phyloP scores from a whole-genome alignment of 2,113 vertebrate species.

The Puma concolor region DNA sequence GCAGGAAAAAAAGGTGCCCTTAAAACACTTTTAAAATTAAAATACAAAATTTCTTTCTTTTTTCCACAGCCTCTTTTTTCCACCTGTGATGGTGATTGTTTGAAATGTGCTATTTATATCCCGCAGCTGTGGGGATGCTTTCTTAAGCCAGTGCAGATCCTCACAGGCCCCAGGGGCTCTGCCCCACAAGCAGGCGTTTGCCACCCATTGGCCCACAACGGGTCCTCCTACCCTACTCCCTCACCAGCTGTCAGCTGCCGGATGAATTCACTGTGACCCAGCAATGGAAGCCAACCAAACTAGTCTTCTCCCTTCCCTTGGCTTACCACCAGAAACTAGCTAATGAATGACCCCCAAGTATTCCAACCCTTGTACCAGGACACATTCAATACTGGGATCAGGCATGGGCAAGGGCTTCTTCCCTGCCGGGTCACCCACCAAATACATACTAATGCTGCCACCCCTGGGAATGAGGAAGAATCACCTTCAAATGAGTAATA shows the following conservation, averaged over 20 bases:
- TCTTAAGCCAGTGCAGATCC: background rate
- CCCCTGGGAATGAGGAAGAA: background rate
- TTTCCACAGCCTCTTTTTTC: background rate
- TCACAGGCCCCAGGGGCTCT: too few relatives aligned
- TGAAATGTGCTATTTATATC: background rate
- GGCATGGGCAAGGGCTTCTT: too few relatives aligned
- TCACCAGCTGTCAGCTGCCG: background rate
- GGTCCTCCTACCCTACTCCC: rapidly evolving
- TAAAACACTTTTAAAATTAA: background rate
- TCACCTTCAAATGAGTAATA: background rate
- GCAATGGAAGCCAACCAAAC: background rate
- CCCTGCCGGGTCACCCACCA: background rate
- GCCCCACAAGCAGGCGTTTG: background rate
- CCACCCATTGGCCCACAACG: rapidly evolving
- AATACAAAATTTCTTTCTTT: background rate
- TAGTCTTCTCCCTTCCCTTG: background rate
- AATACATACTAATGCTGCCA: background rate
- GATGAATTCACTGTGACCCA: background rate
- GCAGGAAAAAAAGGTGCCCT: background rate
- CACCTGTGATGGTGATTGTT: background rate
- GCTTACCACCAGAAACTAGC: background rate
- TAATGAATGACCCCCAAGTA: background rate
- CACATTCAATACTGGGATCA: background rate
- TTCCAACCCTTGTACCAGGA: background rate
- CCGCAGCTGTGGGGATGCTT: background rate